Base-by-base conservation (phyloP, 53 echinoderm and acorn worm species). In the Glandiceps talaboti region DNA sequence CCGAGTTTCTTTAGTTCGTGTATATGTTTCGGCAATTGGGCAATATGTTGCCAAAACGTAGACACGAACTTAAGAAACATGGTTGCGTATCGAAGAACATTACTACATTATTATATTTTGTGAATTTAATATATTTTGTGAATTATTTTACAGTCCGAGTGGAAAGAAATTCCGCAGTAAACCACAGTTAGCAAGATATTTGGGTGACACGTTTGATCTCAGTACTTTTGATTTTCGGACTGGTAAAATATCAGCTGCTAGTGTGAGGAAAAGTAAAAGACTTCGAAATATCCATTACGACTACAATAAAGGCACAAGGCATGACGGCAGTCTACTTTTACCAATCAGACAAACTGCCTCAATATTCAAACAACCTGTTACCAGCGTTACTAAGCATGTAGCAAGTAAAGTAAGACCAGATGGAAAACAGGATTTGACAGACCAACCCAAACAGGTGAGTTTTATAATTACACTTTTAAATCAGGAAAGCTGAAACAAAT, bases 281-380 rank as follows among this genome's bases (percentile, higher is more conserved):
- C 81, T 97, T 64, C 93, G 93, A 79, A 97, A 93, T 82, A 91
- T 93, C 80, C 91, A 91, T 79, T 97, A 91, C 74, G 97, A 97
- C 80, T 97, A 97, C 86, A 93, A 87, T 78, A 83, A 93, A 86
- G 97, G 97, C n/a, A 93, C 91, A 32, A 86, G 93, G 33, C 97
- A 97, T 74, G 97, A 97, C 33, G 91, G 91, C 74, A 92, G 91
- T 77, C 84, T 93, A 28, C 91, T 97, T 33, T 85, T 93, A 32
- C 97, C 97, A 1, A 97, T 97, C n/a, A 83, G 94, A 79, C 94
- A 94, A 83, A 94, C 94, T 20, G 94, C 94, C 14, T 94, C 94
- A 32, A 94, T 94, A 78, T 94, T 94, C 87, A 94, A 94, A 82
- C 94, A 94, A 79, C 94, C 94, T 14, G 94, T 94, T 25, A 92